phyloP scores from a whole-genome alignment of 2,113 vertebrate genomes.

The Phyllostomus hastatus region DNA sequence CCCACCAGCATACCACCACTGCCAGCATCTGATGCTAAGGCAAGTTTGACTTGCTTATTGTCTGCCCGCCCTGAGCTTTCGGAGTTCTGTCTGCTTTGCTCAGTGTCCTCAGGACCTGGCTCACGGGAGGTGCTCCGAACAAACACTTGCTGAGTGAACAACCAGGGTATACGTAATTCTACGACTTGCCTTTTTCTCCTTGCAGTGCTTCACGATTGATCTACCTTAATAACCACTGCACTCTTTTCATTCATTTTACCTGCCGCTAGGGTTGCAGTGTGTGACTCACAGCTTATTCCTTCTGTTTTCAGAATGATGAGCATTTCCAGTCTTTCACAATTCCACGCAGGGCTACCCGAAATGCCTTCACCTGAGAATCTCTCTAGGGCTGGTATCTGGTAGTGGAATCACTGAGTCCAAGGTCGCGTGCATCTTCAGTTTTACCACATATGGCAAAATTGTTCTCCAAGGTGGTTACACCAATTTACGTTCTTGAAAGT shows the following conservation, averaged over 20 bases:
- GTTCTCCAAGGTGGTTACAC: neutral
- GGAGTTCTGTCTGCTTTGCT: neutral
- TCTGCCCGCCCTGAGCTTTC: neutral
- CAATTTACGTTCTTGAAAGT: neutral
- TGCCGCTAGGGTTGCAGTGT: neutral
- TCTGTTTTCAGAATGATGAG: neutral
- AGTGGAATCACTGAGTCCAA: neutral
- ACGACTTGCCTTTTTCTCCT: neutral
- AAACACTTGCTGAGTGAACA: neutral
- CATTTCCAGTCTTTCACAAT: neutral
- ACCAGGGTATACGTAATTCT: neutral
- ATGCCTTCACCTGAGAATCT: neutral
- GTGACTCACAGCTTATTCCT: neutral
- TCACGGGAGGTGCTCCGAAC: neutral
- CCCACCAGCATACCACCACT: fast-evolving
- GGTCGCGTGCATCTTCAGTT: neutral
- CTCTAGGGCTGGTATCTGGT: neutral
- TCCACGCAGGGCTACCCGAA: neutral
- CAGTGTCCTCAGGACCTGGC: neutral
- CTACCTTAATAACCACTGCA: neutral
- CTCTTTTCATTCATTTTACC: neutral
- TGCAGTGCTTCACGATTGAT: fast-evolving
- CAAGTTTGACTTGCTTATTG: neutral
- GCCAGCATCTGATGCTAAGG: too few species aligned
- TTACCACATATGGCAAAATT: neutral